phyloP scores from a whole-genome alignment of 2,888 invertebrate species.

The Ypsolopha sequella region DNA sequence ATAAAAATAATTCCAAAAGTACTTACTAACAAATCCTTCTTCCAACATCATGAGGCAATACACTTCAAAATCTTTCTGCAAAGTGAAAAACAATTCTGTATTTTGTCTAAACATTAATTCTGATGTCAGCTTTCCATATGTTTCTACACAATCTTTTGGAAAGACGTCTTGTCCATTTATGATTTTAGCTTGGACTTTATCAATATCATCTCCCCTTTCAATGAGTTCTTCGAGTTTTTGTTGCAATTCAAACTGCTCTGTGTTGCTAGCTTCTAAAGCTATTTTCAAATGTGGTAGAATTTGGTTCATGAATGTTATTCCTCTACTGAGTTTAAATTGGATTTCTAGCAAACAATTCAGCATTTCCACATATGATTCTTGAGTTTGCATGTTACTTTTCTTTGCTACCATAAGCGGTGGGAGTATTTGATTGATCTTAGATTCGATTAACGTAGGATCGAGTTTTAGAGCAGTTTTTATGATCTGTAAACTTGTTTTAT shows the following conservation, averaged over 20 bases:
- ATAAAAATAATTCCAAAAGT: conserved; percentile 1
- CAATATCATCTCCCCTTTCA: conserved; percentile 21
- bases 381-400: conserved; percentile 28
- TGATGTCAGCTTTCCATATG: conserved; percentile 49
- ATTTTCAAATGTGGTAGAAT: conserved; percentile 46
- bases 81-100: conserved; percentile 39
- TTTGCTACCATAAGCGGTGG: conserved; percentile 47
- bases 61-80: conserved; percentile 50
- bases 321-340: conserved; percentile 54
- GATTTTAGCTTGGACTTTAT: conserved; percentile 37
- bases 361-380: conserved; percentile 38
- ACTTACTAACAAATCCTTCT: conserved; percentile 51
- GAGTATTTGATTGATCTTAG: conserved; percentile 40
- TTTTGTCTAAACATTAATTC: conserved; percentile 61
- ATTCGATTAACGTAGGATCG: conserved; percentile 53
- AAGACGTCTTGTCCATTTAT: conserved; percentile 44
- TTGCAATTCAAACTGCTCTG: conserved; percentile 41
- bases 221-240: conserved; percentile 25
- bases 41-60: conserved; percentile 44
- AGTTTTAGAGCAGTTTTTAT: conserved; percentile 45
- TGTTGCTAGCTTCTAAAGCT: conserved; percentile 39
- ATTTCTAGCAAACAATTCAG: conserved; percentile 49
- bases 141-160: conserved; percentile 38
- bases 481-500: conserved; percentile 42
- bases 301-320: conserved; percentile 41